These are phyloP conservation scores for Podargus strigoides DNA, from an alignment of 2,797 vertebrate species.

Conservation along the genomic window DNA sequence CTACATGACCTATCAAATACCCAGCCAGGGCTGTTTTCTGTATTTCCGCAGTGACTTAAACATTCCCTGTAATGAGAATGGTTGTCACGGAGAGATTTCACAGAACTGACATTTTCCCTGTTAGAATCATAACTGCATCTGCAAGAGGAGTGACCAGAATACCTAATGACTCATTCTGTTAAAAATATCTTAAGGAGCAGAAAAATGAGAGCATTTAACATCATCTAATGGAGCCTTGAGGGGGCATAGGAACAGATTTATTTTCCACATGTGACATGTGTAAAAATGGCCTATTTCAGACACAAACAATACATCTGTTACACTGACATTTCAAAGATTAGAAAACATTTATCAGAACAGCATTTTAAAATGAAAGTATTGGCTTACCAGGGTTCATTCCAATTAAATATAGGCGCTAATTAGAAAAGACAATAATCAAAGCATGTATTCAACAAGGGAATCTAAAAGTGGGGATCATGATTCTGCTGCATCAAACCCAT, in stretches of 20 bases:
- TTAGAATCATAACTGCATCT: slow-evolving; percentile 22
- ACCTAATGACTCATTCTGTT: slow-evolving; percentile 39
- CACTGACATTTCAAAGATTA: neutral
- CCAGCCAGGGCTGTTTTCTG: neutral
- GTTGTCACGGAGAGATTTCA: neutral
- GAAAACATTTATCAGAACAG: neutral
- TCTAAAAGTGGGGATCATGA: neutral
- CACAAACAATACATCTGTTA: neutral
- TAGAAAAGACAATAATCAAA: neutral
- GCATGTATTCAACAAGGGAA: neutral
- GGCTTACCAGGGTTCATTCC: neutral
- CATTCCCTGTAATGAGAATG: neutral
- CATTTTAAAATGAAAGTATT: neutral
- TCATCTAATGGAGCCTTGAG: slow-evolving; percentile 7
- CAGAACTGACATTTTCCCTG: neutral
- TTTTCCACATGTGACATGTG: neutral
- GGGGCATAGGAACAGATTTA: neutral
- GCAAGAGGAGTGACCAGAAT: slow-evolving; percentile 46
- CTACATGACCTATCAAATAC: neutral
- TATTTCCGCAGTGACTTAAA: neutral
- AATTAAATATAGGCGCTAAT: neutral
- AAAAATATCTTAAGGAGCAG: slow-evolving; percentile 40
- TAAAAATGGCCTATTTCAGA: neutral
- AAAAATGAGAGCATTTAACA: slow-evolving; percentile 17
- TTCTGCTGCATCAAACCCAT: neutral